These are phyloP conservation scores for Atta texana DNA, from an alignment of 1,140 invertebrate species.

Conservation along the genomic window DNA sequence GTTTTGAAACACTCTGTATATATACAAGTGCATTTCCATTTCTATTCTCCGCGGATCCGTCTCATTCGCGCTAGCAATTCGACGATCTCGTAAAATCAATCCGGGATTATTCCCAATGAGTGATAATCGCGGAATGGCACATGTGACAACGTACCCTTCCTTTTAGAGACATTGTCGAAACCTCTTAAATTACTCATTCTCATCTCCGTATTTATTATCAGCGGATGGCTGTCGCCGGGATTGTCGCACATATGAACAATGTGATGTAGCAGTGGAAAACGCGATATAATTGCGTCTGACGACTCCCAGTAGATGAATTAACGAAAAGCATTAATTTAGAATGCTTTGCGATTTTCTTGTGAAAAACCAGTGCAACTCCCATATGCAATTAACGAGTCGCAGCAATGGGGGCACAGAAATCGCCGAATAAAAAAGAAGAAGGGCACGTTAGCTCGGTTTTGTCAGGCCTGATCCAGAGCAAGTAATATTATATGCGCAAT, in stretches of 20 bases:
- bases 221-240: neutral
- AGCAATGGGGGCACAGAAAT: conserved; percentile 58
- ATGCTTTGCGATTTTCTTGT: conserved; percentile 75
- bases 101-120: conserved; percentile 9
- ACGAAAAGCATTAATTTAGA: conserved; percentile 80
- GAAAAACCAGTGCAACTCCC: conserved; percentile 65
- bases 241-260: conserved; percentile 47
- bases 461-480: neutral
- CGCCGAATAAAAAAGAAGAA: neutral
- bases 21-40: too few species aligned
- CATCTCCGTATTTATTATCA: conserved; percentile 3
- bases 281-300: conserved; percentile 77
- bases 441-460: conserved; percentile 1
- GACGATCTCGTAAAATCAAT: too few species aligned
- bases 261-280: conserved; percentile 54
- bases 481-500: neutral
- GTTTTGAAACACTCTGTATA: too few species aligned
- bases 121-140: conserved; percentile 6
- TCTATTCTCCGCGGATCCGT: too few species aligned
- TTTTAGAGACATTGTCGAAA: too few species aligned
- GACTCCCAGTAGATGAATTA: conserved; percentile 67
- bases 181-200: conserved; percentile 12
- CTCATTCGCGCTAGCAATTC: too few species aligned
- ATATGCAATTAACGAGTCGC: conserved; percentile 74
- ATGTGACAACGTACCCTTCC: neutral